A percentile compares a stretch with the other conserved stretches of the same genome.
phyloP scores from a whole-genome alignment of 2,797 vertebrate genomes.

The Leuciscus waleckii region DNA sequence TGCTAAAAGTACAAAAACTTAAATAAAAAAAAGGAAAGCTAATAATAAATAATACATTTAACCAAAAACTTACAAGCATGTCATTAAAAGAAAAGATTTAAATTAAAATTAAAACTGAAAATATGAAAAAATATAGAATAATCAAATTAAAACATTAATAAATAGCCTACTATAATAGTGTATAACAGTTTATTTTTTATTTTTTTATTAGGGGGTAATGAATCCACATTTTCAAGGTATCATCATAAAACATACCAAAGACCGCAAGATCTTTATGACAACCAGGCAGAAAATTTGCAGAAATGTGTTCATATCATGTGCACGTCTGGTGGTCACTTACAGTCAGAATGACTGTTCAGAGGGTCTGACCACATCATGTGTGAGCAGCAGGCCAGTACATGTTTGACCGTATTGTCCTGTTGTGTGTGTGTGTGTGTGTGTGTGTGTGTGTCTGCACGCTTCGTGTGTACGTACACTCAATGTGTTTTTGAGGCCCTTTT shows the following conservation, averaged over 20 bases:
- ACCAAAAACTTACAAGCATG: too few species aligned
- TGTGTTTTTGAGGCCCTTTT: slow-evolving; percentile 9
- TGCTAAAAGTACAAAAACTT: too few species aligned
- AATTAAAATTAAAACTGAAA: too few species aligned
- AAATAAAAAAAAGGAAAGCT: too few species aligned
- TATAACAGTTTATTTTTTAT: too few species aligned
- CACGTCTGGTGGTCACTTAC: slow-evolving; percentile 43
- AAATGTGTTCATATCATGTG: slow-evolving; percentile 57
- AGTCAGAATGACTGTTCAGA: slow-evolving; percentile 58
- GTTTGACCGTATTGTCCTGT: slow-evolving; percentile 44
- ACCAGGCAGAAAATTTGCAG: not conserved
- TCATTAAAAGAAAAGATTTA: not conserved
- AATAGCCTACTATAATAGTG: not conserved
- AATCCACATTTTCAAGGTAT: not conserved
- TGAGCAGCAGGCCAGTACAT: slow-evolving; percentile 58
- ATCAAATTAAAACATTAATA: not conserved
- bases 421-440: slow-evolving; percentile 2
- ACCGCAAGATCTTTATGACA: not conserved
- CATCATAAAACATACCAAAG: not conserved
- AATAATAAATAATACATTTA: not conserved
- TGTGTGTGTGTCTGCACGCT: slow-evolving; percentile 21
- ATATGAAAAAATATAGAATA: not conserved
- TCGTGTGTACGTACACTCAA: not conserved
- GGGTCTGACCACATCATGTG: slow-evolving; percentile 55
- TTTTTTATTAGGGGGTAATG: not conserved